Evolutionary conservation across 1,140 invertebrate species (phyloP).

Genomic region (Phocides pigmalion): DNA sequence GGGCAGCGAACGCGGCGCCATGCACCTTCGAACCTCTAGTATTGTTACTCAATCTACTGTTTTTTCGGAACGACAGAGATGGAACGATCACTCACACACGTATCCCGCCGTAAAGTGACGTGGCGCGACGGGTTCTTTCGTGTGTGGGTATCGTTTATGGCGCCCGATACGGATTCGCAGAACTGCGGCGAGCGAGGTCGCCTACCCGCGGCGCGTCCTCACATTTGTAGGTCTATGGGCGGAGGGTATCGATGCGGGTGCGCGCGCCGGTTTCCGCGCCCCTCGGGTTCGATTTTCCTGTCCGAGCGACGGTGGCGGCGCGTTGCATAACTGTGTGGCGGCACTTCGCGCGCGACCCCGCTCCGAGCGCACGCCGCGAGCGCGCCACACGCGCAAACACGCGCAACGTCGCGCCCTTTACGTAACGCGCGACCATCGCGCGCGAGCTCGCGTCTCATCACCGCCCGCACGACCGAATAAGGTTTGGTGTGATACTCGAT

Average conservation of each 20-base stretch:
- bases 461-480: conserved; percentile 49
- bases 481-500: conserved; percentile 60
- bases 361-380: conserved; percentile 74
- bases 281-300: conserved; percentile 73
- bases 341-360: conserved; percentile 78
- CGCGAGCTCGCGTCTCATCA: conserved; percentile 43
- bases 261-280: conserved; percentile 67
- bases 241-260: conserved; percentile 69
- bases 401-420: conserved; percentile 73
- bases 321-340: conserved; percentile 79
- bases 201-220: conserved; percentile 50
- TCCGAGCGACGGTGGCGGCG: conserved; percentile 73
- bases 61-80: conserved; percentile 46
- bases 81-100: conserved; percentile 35
- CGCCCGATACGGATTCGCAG: conserved; percentile 46
- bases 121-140: conserved; percentile 25
- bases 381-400: conserved; percentile 71
- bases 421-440: conserved; percentile 74
- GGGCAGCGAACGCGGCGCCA: conserved; percentile 47
- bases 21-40: conserved; percentile 45
- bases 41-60: conserved; percentile 44
- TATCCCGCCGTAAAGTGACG: background rate
- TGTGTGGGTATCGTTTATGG: conserved; percentile 38
- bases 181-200: conserved; percentile 55
- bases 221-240: conserved; percentile 48